A percentile compares a stretch with the other conserved stretches of the same genome.
phyloP scores from a whole-genome alignment of 2,888 invertebrate genomes.

The Diplazon laetatorius region DNA sequence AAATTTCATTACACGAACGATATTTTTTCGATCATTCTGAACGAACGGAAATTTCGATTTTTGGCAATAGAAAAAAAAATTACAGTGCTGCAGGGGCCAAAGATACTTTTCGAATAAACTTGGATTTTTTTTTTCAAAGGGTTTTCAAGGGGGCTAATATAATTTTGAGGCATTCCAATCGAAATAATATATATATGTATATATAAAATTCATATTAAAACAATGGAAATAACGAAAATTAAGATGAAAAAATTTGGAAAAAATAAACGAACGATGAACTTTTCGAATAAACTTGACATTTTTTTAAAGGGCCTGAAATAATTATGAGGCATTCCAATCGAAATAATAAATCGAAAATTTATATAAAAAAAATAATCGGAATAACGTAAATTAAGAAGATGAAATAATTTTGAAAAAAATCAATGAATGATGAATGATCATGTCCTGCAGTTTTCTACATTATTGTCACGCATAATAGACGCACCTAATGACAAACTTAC shows the following conservation, averaged over 20 bases:
- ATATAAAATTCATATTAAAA: no score
- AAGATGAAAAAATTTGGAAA: no score
- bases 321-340: slow-evolving; percentile 69
- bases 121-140: no score
- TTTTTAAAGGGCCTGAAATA: slow-evolving; percentile 40
- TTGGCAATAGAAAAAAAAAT: no score
- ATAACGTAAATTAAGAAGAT: slow-evolving; percentile 49
- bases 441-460: slow-evolving; percentile 43
- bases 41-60: no score
- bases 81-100: no score
- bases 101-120: no score
- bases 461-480: slow-evolving; percentile 29
- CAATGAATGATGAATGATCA: slow-evolving; percentile 39
- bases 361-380: slow-evolving; percentile 30
- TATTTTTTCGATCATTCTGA: slow-evolving; percentile 20
- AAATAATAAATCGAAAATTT: slow-evolving; percentile 14
- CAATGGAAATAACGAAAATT: no score
- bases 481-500: slow-evolving; percentile 51
- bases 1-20: neutral
- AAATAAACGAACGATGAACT: no score
- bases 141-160: neutral
- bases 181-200: no score
- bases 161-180: no score
- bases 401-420: slow-evolving; percentile 11
- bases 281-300: neutral